A percentile compares a stretch with the other conserved stretches of the same genome.
Conservation (phyloP, 2,113 vertebrate genomes). For the Lampris megalopsis region DNA sequence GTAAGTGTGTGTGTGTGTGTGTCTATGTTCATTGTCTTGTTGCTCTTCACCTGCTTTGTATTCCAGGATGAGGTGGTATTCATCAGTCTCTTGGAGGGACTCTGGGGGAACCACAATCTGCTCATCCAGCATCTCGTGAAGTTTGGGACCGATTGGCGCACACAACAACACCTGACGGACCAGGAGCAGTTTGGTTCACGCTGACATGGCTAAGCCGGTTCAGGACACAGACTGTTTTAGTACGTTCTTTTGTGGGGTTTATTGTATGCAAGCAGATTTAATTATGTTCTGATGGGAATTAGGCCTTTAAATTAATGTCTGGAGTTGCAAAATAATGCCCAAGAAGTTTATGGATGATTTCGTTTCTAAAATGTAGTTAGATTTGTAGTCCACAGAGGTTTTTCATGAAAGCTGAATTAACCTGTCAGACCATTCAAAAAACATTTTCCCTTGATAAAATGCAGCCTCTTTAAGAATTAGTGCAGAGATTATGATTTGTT, state of each 20-base stretch:
- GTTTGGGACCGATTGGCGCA: constrained; percentile 95
- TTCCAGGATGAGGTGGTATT: constrained; percentile 97
- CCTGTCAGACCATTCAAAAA: not conserved
- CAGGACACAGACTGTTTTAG: too few species aligned
- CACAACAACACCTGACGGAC: constrained; percentile 90
- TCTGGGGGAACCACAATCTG: constrained; percentile 92
- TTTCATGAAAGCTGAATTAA: not conserved
- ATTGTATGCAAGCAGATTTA: too few species aligned
- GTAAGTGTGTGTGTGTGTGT: too few species aligned
- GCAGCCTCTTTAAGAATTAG: too few species aligned
- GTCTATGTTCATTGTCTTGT: not conserved
- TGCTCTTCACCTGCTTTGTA: constrained; percentile 90
- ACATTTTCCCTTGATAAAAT: too few species aligned
- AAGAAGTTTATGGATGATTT: too few species aligned
- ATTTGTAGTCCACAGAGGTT: not conserved
- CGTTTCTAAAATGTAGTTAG: not conserved
- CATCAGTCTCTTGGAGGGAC: constrained; percentile 92
- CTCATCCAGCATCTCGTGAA: constrained; percentile 94
- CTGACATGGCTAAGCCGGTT: too few species aligned
- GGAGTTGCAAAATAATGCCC: too few species aligned
- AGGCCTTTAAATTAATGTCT: too few species aligned
- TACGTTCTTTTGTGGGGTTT: too few species aligned
- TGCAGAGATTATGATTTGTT: too few species aligned
- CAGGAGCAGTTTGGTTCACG: not conserved
- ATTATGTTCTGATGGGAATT: too few species aligned